phyloP scores from a whole-genome alignment of 2,113 vertebrate species.

The Plecturocebus donacophilus region DNA sequence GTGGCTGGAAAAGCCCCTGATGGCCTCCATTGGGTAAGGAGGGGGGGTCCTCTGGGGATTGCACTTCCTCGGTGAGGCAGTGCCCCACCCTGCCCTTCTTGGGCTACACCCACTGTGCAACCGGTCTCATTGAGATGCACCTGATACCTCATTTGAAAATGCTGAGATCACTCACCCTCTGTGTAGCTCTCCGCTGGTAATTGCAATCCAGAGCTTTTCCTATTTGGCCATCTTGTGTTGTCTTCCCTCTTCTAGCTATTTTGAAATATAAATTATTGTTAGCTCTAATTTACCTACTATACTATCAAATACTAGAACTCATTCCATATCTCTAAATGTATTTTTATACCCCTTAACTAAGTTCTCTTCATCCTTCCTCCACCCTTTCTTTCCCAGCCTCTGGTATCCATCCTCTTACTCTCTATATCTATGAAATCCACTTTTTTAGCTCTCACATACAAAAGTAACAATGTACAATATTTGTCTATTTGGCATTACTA shows the following conservation, averaged over 20 bases:
- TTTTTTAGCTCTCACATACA: not conserved
- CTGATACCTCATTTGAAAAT: no score
- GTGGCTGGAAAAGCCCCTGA: no score
- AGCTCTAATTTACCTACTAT: not conserved
- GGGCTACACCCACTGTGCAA: no score
- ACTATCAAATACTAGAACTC: not conserved
- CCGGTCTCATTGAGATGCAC: no score
- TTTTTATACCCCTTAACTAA: not conserved
- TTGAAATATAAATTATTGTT: not conserved
- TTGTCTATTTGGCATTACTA: not conserved
- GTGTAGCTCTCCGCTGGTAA: no score
- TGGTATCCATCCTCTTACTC: not conserved
- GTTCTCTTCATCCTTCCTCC: not conserved
- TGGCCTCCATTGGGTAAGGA: no score
- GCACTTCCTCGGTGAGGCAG: no score
- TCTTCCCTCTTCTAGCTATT: not conserved
- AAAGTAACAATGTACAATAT: not conserved
- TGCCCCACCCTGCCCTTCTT: no score
- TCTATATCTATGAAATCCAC: not conserved
- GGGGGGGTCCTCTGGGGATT: no score
- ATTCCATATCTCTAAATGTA: not conserved
- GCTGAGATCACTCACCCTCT: no score
- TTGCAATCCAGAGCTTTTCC: no score
- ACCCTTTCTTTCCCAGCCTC: not conserved
- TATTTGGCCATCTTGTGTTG: no score